phyloP scores from a whole-genome alignment of 1,140 invertebrate species.

The Coptotermes formosanus region DNA sequence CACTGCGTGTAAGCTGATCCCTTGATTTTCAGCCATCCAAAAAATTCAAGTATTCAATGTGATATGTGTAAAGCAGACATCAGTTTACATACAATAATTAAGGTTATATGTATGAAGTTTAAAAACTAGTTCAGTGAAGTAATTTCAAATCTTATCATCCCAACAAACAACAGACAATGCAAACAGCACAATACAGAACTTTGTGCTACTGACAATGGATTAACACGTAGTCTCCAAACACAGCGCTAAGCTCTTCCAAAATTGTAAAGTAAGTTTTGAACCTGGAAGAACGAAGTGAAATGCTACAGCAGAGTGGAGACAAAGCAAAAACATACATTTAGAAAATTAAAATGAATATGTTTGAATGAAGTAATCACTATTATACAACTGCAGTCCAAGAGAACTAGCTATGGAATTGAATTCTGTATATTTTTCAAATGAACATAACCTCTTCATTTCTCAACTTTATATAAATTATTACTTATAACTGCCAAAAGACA shows the following conservation, averaged over 20 bases:
- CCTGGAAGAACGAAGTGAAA: neutral
- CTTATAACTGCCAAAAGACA: neutral
- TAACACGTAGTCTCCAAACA: neutral
- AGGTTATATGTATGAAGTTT: too few relatives aligned
- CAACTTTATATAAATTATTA: neutral
- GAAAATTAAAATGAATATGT: neutral
- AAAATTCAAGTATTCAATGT: slow-evolving; percentile 7
- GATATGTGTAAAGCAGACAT: neutral
- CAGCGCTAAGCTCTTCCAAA: neutral
- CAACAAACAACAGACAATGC: neutral
- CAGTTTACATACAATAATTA: neutral
- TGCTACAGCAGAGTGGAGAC: neutral
- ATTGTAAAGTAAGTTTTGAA: neutral
- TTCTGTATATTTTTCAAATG: neutral
- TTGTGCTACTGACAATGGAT: neutral
- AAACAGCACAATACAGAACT: neutral
- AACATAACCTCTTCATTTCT: neutral
- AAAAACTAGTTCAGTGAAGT: too few relatives aligned
- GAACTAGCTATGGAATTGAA: neutral
- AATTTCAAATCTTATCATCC: neutral
- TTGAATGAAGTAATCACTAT: neutral
- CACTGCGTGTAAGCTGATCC: neutral
- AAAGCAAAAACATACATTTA: neutral
- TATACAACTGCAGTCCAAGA: neutral
- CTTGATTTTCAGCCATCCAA: neutral